These are phyloP conservation scores for Argyresthia albistria DNA, from an alignment of 2,888 invertebrate genomes.

Conservation along the genomic window DNA sequence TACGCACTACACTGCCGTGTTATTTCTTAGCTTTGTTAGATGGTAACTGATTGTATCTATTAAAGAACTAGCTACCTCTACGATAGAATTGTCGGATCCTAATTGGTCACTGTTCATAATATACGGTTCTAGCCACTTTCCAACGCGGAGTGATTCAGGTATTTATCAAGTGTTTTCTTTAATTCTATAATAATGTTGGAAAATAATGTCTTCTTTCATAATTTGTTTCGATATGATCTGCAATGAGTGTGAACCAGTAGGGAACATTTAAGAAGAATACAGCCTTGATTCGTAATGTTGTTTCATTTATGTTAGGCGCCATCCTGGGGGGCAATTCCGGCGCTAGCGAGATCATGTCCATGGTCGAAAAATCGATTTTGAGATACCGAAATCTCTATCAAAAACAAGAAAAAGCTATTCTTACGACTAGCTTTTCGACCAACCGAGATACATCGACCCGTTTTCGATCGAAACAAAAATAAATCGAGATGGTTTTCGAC, in stretches of 20 bases:
- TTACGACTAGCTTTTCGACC: too few species aligned
- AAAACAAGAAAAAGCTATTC: too few species aligned
- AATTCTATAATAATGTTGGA: conserved; percentile 25
- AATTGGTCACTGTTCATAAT: conserved; percentile 31
- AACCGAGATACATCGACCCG: too few species aligned
- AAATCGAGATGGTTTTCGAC: too few species aligned
- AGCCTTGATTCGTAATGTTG: conserved; percentile 13
- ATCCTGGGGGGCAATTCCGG: too few species aligned
- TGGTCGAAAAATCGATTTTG: too few species aligned
- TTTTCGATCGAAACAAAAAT: too few species aligned
- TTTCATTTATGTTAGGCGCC: conserved; percentile 4
- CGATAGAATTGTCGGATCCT: conserved; percentile 27
- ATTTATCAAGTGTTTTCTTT: conserved; percentile 53
- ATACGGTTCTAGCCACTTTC: conserved; percentile 39
- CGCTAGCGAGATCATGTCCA: too few species aligned
- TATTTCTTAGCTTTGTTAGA: conserved; percentile 32
- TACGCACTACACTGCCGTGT: conserved; percentile 32
- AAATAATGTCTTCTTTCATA: conserved; percentile 29
- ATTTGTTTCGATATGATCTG: conserved; percentile 32
- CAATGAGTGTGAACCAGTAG: conserved; percentile 40
- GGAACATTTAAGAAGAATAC: conserved; percentile 35
- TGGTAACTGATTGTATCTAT: conserved; percentile 33
- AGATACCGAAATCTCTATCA: too few species aligned
- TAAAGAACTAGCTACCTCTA: conserved; percentile 41
- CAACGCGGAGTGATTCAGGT: conserved; percentile 65